These are phyloP conservation scores for Steinernema carpocapsae DNA, from an alignment of 2,888 invertebrate species.

Conservation along the genomic window DNA sequence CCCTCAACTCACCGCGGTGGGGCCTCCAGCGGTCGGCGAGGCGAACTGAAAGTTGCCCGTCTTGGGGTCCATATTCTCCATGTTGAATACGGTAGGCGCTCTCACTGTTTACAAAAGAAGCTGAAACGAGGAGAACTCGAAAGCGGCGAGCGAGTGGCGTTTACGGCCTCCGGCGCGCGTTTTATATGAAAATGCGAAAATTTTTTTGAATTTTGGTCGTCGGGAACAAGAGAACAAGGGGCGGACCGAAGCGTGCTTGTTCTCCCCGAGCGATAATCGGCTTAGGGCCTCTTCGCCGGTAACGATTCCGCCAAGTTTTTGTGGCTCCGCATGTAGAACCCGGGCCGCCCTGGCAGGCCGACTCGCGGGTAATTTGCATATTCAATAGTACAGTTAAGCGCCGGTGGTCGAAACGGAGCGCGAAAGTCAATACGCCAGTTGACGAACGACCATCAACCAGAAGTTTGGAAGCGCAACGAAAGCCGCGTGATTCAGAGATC, in stretches of 20 bases:
- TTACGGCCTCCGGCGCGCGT: slow-evolving; percentile 10
- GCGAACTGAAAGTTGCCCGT: slow-evolving; percentile 40
- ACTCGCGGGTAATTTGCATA: background rate
- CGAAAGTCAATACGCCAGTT: background rate
- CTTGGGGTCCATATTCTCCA: slow-evolving; percentile 49
- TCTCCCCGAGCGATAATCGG: slow-evolving; percentile 13
- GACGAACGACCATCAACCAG: background rate
- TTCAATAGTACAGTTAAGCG: background rate
- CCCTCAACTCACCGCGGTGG: background rate
- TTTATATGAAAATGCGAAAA: slow-evolving; percentile 15
- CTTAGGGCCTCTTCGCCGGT: slow-evolving; percentile 7
- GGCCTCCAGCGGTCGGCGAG: slow-evolving; percentile 13
- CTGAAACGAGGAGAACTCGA: background rate
- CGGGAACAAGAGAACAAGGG: slow-evolving; percentile 24
- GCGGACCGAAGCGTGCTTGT: slow-evolving; percentile 24
- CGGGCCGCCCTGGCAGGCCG: background rate
- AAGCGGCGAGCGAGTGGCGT: slow-evolving; percentile 10
- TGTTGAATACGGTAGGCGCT: slow-evolving; percentile 2
- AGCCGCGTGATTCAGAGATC: background rate
- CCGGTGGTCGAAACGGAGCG: background rate
- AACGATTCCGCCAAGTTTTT: background rate
- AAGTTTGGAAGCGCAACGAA: background rate
- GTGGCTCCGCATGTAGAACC: background rate
- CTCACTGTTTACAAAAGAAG: background rate
- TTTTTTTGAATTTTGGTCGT: slow-evolving; percentile 29